A percentile compares a stretch with the other conserved stretches of the same genome.
phyloP scores from a whole-genome alignment of 2,113 vertebrate species.

The Synodontis membranacea region DNA sequence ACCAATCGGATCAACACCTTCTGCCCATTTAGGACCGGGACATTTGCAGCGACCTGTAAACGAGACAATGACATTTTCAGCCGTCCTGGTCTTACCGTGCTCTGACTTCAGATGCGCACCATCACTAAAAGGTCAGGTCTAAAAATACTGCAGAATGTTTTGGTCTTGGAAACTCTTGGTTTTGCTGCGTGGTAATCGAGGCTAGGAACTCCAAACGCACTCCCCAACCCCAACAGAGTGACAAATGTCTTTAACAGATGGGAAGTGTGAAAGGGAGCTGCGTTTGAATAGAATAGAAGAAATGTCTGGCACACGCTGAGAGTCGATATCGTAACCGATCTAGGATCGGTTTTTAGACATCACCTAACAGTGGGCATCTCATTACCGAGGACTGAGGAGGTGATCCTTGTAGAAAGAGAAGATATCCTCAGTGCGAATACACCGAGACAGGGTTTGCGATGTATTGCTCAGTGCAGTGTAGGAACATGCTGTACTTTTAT shows the following conservation, averaged over 20 bases:
- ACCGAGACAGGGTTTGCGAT: not conserved
- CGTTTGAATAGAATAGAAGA: not conserved
- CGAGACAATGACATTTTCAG: not conserved
- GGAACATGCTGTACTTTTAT: not conserved
- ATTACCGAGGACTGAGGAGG: not conserved
- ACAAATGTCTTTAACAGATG: not conserved
- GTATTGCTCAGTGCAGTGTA: not conserved
- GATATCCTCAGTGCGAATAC: not conserved
- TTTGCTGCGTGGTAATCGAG: slow-evolving; percentile 33
- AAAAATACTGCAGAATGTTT: slow-evolving; percentile 68
- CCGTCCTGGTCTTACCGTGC: not conserved
- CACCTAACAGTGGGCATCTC: not conserved
- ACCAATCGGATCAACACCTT: not conserved
- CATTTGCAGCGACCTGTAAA: not conserved
- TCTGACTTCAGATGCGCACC: slow-evolving; percentile 8
- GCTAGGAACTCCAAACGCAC: slow-evolving; percentile 9
- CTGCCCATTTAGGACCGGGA: not conserved
- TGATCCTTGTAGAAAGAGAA: not conserved
- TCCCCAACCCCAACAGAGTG: not conserved
- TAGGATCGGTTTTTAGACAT: not conserved
- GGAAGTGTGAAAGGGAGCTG: not conserved
- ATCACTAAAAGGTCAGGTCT: slow-evolving; percentile 59
- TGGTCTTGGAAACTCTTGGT: slow-evolving; percentile 51
- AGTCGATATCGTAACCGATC: not conserved
- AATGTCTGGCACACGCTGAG: not conserved